These are phyloP conservation scores for Schizothorax lantsangensis DNA, from an alignment of 2,797 vertebrate species.

Conservation along the genomic window DNA sequence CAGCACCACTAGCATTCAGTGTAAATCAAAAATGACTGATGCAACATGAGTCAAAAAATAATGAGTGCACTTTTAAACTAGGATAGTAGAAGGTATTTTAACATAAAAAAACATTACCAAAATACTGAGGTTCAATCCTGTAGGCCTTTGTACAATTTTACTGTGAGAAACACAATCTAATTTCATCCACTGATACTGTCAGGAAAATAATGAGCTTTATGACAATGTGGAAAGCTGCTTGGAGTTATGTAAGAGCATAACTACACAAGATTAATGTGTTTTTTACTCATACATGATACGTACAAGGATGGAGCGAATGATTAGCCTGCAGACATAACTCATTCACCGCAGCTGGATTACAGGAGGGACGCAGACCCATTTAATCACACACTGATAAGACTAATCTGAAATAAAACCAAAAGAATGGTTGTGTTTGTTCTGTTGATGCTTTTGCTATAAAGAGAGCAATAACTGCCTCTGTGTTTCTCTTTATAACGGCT, in stretches of 20 bases:
- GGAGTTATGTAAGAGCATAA: conserved; percentile 29
- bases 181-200: conserved; percentile 24
- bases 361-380: conserved; percentile 17
- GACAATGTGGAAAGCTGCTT: conserved; percentile 12
- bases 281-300: conserved; percentile 8
- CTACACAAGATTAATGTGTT: conserved; percentile 33
- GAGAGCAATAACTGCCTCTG: not conserved
- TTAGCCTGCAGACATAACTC: conserved; percentile 29
- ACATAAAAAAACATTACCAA: not conserved
- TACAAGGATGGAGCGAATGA: conserved; percentile 5
- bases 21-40: not conserved
- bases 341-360: conserved; percentile 30
- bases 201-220: conserved; percentile 40
- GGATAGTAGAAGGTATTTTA: not conserved
- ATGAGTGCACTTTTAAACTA: conserved; percentile 10
- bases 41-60: not conserved
- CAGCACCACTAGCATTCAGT: not conserved
- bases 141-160: not conserved
- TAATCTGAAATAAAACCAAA: conserved; percentile 39
- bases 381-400: conserved; percentile 38
- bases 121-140: not conserved
- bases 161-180: conserved; percentile 2
- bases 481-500: not conserved
- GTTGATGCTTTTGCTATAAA: conserved; percentile 6
- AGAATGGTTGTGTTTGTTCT: not conserved